Evolutionary conservation across 2,113 vertebrate genomes (phyloP).

Genomic region (Neolamprologus variostigma): DNA sequence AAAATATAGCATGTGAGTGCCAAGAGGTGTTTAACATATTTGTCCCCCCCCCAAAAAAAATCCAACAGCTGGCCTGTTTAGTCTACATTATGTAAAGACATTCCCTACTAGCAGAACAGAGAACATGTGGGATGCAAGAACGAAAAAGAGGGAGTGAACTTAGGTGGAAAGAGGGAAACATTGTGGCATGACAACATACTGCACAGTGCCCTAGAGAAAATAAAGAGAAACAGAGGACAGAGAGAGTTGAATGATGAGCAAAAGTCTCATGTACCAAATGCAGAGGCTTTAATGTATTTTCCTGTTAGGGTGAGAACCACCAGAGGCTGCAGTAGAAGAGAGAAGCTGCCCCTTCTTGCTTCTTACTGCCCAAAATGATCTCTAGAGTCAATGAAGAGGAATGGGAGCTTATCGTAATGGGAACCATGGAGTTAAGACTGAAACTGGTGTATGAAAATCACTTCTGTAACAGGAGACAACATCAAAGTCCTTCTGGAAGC

Average conservation of each 20-base stretch:
- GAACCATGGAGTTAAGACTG: neutral
- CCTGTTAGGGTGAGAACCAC: constrained; percentile 19
- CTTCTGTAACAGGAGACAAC: neutral
- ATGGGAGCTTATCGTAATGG: neutral
- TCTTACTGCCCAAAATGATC: neutral
- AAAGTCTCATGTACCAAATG: neutral
- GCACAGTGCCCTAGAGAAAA: neutral
- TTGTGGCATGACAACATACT: neutral
- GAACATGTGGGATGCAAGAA: neutral
- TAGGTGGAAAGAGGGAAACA: constrained; percentile 1
- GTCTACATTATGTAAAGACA: neutral
- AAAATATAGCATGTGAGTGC: neutral
- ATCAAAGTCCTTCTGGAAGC: neutral
- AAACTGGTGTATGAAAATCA: neutral
- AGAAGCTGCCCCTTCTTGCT: neutral
- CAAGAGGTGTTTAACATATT: neutral
- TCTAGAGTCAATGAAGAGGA: neutral
- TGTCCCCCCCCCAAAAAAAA: neutral
- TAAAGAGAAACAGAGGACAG: neutral
- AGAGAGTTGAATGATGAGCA: neutral
- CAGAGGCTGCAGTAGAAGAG: constrained; percentile 10
- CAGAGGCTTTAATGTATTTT: neutral
- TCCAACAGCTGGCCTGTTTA: constrained; percentile 33
- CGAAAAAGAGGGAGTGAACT: neutral
- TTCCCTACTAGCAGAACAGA: neutral